A percentile compares a stretch with the other conserved stretches of the same genome.
phyloP scores from a whole-genome alignment of 2,113 vertebrate species.

The Microcebus griseorufus region DNA sequence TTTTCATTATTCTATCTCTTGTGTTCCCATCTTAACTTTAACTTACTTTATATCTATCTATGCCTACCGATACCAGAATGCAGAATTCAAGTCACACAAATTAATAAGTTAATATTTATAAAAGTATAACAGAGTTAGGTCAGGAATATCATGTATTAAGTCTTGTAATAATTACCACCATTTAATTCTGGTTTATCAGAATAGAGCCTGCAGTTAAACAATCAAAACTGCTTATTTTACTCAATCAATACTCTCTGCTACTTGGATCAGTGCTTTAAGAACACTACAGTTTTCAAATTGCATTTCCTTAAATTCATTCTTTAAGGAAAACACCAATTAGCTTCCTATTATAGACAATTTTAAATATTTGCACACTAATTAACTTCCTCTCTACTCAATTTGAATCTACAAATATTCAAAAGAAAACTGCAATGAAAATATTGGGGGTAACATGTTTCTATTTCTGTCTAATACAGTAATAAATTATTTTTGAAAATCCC shows the following conservation, averaged over 20 bases:
- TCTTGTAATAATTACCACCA: not conserved
- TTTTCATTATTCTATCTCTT: not conserved
- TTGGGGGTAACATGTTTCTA: slow-evolving; percentile 67
- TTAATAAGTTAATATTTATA: slow-evolving; percentile 16
- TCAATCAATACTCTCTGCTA: slow-evolving; percentile 59
- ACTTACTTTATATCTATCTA: not conserved
- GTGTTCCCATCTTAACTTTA: not conserved
- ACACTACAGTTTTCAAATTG: slow-evolving; percentile 70
- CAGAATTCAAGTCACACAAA: not conserved
- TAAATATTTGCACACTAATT: slow-evolving; percentile 86
- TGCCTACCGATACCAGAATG: not conserved
- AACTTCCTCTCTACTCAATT: slow-evolving; percentile 80
- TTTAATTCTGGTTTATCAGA: slow-evolving; percentile 60
- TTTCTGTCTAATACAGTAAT: slow-evolving; percentile 68
- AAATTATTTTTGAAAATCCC: slow-evolving; percentile 64
- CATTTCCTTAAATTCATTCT: slow-evolving; percentile 85
- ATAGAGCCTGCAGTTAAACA: slow-evolving; percentile 53
- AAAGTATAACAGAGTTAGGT: not conserved
- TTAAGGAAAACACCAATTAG: slow-evolving; percentile 88
- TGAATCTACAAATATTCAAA: slow-evolving; percentile 81
- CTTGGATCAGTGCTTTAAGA: slow-evolving; percentile 66
- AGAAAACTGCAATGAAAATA: slow-evolving; percentile 76
- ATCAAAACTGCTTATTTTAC: slow-evolving; percentile 68
- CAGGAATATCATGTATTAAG: slow-evolving; percentile 6
- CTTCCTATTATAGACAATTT: slow-evolving; percentile 85